Percentiles rank a stretch among this genome's conserved stretches.
Evolutionary conservation across 2,113 vertebrate species (phyloP).

Genomic region (Pyrgilauda ruficollis): DNA sequence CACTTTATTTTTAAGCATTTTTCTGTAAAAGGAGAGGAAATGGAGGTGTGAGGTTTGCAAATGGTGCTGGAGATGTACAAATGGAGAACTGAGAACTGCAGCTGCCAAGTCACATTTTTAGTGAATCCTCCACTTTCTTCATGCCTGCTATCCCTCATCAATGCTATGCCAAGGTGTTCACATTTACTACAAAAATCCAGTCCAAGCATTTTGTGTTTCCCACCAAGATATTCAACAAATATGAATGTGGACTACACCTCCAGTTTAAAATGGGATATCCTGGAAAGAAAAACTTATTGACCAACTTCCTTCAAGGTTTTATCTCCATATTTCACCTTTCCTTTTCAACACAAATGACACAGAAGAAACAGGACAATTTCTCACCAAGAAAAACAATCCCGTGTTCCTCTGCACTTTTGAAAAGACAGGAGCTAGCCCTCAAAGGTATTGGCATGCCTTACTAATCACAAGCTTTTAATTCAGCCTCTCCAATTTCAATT

Average conservation of each 20-base stretch:
- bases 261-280: neutral
- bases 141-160: no score
- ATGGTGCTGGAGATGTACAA: neutral
- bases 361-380: neutral
- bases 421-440: neutral
- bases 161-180: neutral
- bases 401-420: neutral
- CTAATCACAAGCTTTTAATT: constrained; percentile 46
- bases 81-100: neutral
- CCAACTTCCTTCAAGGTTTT: neutral
- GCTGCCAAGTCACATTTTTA: neutral
- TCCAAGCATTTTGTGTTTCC: neutral
- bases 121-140: neutral
- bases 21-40: neutral
- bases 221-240: neutral
- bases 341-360: neutral
- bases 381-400: neutral
- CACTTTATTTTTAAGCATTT: neutral
- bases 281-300: neutral
- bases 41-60: neutral
- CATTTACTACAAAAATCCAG: neutral
- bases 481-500: constrained; percentile 53
- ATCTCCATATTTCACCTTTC: neutral
- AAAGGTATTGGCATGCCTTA: neutral
- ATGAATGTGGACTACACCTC: neutral